A percentile compares a stretch with the other conserved stretches of the same genome.
phyloP scores from a whole-genome alignment of 1,140 invertebrate genomes.

The Pogonus chalceus region DNA sequence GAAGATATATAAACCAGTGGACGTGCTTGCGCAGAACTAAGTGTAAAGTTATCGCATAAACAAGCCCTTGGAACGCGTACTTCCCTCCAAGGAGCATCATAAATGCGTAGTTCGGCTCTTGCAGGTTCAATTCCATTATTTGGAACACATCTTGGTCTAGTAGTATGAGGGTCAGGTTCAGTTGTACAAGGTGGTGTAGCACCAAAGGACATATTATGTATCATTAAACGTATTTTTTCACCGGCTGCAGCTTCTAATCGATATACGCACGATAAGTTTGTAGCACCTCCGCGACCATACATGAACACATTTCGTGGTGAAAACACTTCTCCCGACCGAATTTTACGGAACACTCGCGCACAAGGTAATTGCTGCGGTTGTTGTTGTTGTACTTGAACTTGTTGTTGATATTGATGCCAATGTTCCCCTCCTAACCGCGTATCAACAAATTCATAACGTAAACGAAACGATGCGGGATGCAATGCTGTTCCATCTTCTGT shows the following conservation, averaged over 20 bases:
- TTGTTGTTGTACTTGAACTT: not conserved
- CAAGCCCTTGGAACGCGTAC: slow-evolving; percentile 51
- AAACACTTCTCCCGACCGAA: slow-evolving; percentile 48
- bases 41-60: slow-evolving; percentile 57
- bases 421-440: slow-evolving; percentile 61
- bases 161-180: slow-evolving; percentile 59
- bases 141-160: slow-evolving; percentile 39
- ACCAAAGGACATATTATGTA: slow-evolving; percentile 64
- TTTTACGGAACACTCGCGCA: slow-evolving; percentile 43
- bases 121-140: not conserved
- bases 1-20: slow-evolving; percentile 53
- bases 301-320: slow-evolving; percentile 66
- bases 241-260: slow-evolving; percentile 56
- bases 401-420: slow-evolving; percentile 36
- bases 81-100: slow-evolving; percentile 55
- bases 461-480: slow-evolving; percentile 51
- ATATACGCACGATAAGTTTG: slow-evolving; percentile 61
- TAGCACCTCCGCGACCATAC: slow-evolving; percentile 64
- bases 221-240: slow-evolving; percentile 51
- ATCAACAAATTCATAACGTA: slow-evolving; percentile 78
- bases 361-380: slow-evolving; percentile 37
- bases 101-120: slow-evolving; percentile 47
- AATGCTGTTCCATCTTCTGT: slow-evolving; percentile 53
- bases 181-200: slow-evolving; percentile 53
- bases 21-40: slow-evolving; percentile 36